Conservation (phyloP, 2,888 invertebrate species). For the Synanthedon myopaeformis region DNA sequence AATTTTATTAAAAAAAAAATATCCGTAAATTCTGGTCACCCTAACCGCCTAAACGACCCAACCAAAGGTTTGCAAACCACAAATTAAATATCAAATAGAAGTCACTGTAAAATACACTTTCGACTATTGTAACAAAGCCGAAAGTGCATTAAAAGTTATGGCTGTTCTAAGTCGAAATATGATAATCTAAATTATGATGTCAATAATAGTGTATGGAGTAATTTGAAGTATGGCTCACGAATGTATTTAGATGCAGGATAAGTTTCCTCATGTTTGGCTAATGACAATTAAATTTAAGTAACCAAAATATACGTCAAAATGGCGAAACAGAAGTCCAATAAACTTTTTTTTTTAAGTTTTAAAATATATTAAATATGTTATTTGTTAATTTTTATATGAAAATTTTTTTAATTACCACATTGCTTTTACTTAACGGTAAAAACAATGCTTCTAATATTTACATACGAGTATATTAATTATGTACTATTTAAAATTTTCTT, state of each 20-base stretch:
- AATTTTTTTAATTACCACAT: no score
- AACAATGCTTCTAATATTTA: no score
- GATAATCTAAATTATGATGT: constrained; percentile 45
- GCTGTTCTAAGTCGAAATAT: constrained; percentile 14
- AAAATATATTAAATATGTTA: no score
- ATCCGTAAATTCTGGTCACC: constrained; percentile 14
- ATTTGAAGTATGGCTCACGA: neutral
- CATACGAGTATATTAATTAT: no score
- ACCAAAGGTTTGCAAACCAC: constrained; percentile 14
- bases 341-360: no score
- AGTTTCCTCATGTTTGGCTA: neutral
- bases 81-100: constrained; percentile 8
- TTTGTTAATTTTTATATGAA: no score
- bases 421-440: no score
- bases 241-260: neutral
- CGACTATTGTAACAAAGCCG: constrained; percentile 13
- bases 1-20: no score
- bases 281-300: no score
- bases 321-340: no score
- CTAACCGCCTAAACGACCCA: constrained; percentile 19
- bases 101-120: constrained; percentile 14
- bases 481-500: no score
- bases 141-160: constrained; percentile 3
- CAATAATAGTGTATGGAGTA: constrained; percentile 15
- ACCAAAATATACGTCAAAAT: no score